Percentiles rank a stretch among this genome's conserved stretches.
phyloP scores from a whole-genome alignment of 2,113 vertebrate genomes.

The Chiloscyllium plagiosum region DNA sequence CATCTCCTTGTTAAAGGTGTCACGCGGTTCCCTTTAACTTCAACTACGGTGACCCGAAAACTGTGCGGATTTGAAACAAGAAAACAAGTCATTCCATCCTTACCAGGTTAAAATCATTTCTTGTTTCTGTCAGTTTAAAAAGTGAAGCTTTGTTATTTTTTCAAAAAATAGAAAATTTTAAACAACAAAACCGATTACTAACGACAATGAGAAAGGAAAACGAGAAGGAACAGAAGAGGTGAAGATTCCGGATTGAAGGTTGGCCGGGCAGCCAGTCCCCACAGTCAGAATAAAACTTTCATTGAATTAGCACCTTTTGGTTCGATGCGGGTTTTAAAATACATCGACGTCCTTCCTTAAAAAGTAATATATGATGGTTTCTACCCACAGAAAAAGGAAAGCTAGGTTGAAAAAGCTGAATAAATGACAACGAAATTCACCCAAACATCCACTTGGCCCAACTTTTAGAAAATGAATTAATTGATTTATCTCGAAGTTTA shows the following conservation, averaged over 20 bases:
- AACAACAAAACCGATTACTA: not conserved
- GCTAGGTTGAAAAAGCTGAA: not conserved
- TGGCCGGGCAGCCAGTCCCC: not conserved
- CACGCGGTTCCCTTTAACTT: not conserved
- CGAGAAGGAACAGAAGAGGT: not conserved
- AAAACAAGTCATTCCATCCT: not conserved
- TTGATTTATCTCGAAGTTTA: not conserved
- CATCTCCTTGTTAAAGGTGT: not conserved
- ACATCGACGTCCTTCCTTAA: not conserved
- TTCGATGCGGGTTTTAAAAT: not conserved
- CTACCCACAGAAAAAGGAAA: not conserved
- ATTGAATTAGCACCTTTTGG: not conserved
- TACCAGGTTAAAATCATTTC: not conserved
- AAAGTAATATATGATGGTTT: not conserved
- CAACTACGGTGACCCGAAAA: not conserved
- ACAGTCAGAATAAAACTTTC: not conserved
- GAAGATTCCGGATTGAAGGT: not conserved
- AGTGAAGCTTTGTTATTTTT: not conserved
- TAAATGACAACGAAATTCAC: not conserved
- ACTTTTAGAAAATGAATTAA: not conserved
- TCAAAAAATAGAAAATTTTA: not conserved
- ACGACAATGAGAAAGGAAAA: not conserved
- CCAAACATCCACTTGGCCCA: not conserved
- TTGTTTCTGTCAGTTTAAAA: not conserved
- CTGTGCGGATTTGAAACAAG: too few species aligned